These are phyloP conservation scores for Cyrtorhinus lividipennis DNA, from an alignment of 1,140 invertebrate species.

Conservation along the genomic window DNA sequence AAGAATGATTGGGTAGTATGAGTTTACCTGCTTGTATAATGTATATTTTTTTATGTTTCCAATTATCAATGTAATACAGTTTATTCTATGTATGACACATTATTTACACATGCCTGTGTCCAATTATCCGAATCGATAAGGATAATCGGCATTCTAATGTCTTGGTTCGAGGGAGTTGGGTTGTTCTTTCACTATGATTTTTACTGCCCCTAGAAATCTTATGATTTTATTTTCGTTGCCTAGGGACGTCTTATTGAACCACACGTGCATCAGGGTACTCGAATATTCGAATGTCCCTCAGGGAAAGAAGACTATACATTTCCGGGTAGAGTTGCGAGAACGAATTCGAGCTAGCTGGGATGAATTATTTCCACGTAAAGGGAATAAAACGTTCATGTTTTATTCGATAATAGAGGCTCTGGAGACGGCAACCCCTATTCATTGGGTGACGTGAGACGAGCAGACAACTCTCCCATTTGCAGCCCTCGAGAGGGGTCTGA, in stretches of 20 bases:
- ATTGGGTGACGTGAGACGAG: background rate
- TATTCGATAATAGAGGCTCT: conserved; percentile 6
- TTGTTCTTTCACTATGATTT: background rate
- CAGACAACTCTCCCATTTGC: background rate
- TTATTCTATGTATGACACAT: too few relatives aligned
- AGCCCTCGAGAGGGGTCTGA: background rate
- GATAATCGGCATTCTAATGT: too few relatives aligned
- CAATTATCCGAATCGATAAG: too few relatives aligned
- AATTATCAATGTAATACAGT: too few relatives aligned
- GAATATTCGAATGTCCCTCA: background rate
- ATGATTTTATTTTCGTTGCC: background rate
- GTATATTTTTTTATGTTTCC: background rate
- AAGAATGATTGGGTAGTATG: too few relatives aligned
- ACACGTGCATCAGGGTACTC: background rate
- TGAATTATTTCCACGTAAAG: background rate
- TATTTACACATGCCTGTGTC: too few relatives aligned
- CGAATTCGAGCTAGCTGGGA: background rate
- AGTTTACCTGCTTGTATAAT: background rate
- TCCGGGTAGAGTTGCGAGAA: background rate
- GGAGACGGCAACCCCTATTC: background rate
- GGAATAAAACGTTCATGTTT: conserved; percentile 8
- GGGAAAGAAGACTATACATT: background rate
- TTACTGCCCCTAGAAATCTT: background rate
- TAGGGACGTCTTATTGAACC: background rate
- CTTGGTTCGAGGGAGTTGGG: too few relatives aligned